These are phyloP conservation scores for Nebria ingens DNA, from an alignment of 1,140 invertebrate species.

Conservation along the genomic window DNA sequence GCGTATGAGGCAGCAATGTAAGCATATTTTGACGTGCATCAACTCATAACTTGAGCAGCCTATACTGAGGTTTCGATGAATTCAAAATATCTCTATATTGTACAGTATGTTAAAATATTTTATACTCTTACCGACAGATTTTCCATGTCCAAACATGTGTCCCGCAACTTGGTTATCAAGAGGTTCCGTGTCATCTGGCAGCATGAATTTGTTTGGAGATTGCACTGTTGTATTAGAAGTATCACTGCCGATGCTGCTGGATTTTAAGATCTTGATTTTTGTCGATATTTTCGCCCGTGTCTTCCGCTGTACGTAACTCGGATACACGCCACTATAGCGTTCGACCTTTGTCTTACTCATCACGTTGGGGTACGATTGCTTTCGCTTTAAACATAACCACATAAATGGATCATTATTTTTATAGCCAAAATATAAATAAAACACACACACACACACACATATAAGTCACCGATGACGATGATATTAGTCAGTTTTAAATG, in stretches of 20 bases:
- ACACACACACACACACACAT: background rate
- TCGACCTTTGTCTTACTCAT: slow-evolving; percentile 2
- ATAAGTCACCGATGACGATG: no score
- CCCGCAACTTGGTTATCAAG: slow-evolving; percentile 60
- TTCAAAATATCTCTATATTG: background rate
- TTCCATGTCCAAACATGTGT: slow-evolving; percentile 36
- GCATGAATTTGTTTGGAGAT: background rate
- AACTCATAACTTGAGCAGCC: no score
- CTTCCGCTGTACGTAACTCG: background rate
- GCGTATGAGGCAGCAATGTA: no score
- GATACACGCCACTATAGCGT: background rate
- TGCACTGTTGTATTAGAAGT: background rate
- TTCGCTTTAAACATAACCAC: background rate
- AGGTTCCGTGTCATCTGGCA: slow-evolving; percentile 22
- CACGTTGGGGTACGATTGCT: background rate
- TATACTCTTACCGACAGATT: slow-evolving; percentile 37
- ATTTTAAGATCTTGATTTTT: no score
- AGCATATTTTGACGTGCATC: no score
- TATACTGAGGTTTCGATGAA: no score
- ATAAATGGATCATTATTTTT: background rate
- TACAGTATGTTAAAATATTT: slow-evolving; percentile 3
- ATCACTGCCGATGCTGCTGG: background rate
- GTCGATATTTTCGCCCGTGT: background rate
- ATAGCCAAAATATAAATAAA: no score
- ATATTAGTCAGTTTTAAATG: no score